Base-by-base conservation (phyloP, 2,113 vertebrate species). In the Calonectris borealis region DNA sequence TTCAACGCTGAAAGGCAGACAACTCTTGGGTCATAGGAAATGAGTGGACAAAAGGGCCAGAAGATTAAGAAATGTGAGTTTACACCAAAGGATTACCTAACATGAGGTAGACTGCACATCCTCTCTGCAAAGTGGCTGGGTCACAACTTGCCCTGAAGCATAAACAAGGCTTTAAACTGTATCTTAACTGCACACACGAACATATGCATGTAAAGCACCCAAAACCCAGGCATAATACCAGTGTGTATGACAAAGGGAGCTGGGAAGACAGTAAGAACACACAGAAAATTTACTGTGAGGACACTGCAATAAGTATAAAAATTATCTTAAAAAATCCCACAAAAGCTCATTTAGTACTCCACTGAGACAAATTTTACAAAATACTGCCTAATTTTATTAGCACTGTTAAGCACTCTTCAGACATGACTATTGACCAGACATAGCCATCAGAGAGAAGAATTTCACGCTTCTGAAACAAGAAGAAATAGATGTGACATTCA, bases 131-230 rank as follows among this genome's bases (percentile, higher is more conserved):
- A 76, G 26, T 14, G 36, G n/a, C 44, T n/a, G 3, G 19, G 49
- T 52, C 34, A 61, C 9, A 72, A 72, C 32, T 68, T 16, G 20
- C 36, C 55, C 51, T 60, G 22, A 92, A 64, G 9, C 7, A 3
- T 42, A 82, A 93, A 51, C 1, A 0, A 92, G 34, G 31, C n/a
- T 77, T 83, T 64, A 60, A 75, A 84, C 10, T 31, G 2, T 25
- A 13, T 32, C 22, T 69, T 60, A 87, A 72, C 26, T 31, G 38
- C 38, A 40, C 13, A 77, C 31, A 49, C 0, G 1, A 75, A 36
- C 8, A 11, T 9, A 42, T 0, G 1, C 29, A 46, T 6, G 5
- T 36, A 20, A 70, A 42, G 20, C 14, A 52, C 2, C 3, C 34
- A 38, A 86, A 70, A 42, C 11, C 16, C 22, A 51, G 9, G 32